Evolutionary conservation across 2,888 invertebrate genomes (phyloP).

Genomic region (Rhingia campestris): DNA sequence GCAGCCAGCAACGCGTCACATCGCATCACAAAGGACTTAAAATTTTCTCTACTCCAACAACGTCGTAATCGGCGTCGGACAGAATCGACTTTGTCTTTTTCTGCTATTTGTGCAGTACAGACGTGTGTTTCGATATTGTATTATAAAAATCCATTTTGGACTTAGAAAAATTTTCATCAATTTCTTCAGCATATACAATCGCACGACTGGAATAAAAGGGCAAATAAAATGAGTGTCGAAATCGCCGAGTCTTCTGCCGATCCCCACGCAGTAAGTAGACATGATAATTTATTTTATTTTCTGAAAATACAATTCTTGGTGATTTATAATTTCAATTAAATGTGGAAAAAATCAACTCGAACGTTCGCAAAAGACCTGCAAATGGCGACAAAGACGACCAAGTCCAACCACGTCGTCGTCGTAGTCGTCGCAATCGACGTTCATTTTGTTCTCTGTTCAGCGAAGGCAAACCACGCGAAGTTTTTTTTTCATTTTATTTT

Average conservation of each 20-base stretch:
- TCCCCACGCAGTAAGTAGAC: conserved; percentile 63
- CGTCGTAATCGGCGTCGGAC: conserved; percentile 71
- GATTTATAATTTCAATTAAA: conserved; percentile 39
- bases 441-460: conserved; percentile 71
- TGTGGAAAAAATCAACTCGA: conserved; percentile 48
- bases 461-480: conserved; percentile 67
- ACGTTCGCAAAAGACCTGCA: conserved; percentile 62
- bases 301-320: conserved; percentile 17
- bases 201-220: conserved; percentile 27
- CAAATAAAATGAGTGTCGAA: conserved; percentile 65
- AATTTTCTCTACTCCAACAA: conserved; percentile 72
- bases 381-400: conserved; percentile 71
- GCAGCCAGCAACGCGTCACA: conserved; percentile 69
- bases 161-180: conserved; percentile 75
- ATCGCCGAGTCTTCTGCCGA: conserved; percentile 49
- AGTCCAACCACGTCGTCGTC: conserved; percentile 67
- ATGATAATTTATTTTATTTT: conserved; percentile 48
- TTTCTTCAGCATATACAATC: conserved; percentile 23
- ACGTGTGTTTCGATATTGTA: conserved; percentile 73
- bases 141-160: conserved; percentile 74
- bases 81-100: conserved; percentile 77
- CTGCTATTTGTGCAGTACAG: conserved; percentile 76
- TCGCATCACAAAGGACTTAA: conserved; percentile 76
- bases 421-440: conserved; percentile 50
- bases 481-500: conserved; percentile 48